Evolutionary conservation across 2,113 vertebrate species (phyloP).

Genomic region (Brevimyrus niger): DNA sequence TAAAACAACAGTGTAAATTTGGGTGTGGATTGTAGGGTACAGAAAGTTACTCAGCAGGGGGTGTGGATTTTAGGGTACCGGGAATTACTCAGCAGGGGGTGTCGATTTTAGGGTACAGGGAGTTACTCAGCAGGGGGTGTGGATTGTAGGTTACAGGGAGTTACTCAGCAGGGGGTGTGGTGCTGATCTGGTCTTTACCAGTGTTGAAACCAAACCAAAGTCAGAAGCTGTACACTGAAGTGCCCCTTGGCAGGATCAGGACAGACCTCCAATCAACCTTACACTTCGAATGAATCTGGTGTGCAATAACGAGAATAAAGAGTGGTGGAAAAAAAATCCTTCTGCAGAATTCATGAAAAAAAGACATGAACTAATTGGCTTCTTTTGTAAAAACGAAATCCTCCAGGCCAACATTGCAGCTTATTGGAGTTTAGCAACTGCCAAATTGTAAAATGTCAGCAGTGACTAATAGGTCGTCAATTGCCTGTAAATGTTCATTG

Average conservation of each 20-base stretch:
- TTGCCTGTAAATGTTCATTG: neutral
- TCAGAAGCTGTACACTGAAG: neutral
- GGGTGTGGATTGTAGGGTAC: no score
- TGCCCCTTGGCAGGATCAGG: neutral
- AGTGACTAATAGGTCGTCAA: neutral
- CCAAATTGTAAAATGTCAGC: conserved; percentile 11
- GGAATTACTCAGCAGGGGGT: no score
- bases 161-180: neutral
- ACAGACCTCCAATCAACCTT: neutral
- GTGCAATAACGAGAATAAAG: neutral
- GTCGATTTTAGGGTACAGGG: no score
- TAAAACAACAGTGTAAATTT: no score
- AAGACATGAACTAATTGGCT: neutral
- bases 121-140: no score
- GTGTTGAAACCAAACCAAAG: neutral
- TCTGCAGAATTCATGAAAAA: conserved; percentile 11
- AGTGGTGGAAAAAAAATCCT: neutral
- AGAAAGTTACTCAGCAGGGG: no score
- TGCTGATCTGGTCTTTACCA: neutral
- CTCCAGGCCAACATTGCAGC: neutral
- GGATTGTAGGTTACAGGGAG: no score
- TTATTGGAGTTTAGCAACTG: conserved; percentile 5
- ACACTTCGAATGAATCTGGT: neutral
- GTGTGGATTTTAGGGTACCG: no score
- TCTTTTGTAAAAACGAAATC: conserved; percentile 1